Conservation (phyloP, 1,140 invertebrate species). For the Atta colombica region DNA sequence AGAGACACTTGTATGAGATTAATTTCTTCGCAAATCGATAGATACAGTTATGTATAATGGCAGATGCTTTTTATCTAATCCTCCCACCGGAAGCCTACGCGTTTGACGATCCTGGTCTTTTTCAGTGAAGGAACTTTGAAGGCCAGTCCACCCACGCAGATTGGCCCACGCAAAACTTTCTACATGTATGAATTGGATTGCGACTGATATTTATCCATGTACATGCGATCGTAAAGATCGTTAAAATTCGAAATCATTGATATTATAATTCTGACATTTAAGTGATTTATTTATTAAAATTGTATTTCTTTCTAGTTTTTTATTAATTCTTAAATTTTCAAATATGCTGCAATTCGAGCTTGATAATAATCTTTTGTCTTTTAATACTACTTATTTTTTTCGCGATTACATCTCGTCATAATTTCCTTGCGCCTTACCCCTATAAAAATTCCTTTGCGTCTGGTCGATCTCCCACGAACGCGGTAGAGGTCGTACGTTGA, state of each 20-base stretch:
- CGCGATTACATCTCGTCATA: slow-evolving; percentile 15
- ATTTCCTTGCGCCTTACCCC: neutral
- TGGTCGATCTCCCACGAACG: neutral
- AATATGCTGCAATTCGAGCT: no score
- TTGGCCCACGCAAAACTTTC: slow-evolving; percentile 66
- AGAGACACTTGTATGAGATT: neutral
- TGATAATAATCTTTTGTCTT: neutral
- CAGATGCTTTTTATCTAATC: slow-evolving; percentile 68
- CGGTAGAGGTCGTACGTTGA: slow-evolving; percentile 64
- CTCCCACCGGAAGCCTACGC: slow-evolving; percentile 72
- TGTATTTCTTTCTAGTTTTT: neutral
- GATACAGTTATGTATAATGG: slow-evolving; percentile 66
- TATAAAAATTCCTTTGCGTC: slow-evolving; percentile 21
- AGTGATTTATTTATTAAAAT: slow-evolving; percentile 4
- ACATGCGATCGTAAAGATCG: neutral
- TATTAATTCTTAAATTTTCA: neutral
- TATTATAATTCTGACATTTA: slow-evolving; percentile 15
- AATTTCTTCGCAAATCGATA: slow-evolving; percentile 16
- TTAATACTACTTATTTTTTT: neutral
- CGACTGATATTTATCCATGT: slow-evolving; percentile 14
- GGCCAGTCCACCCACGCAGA: slow-evolving; percentile 72
- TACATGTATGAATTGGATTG: neutral
- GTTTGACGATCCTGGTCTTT: slow-evolving; percentile 63
- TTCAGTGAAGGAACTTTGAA: slow-evolving; percentile 76
- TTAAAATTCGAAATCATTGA: slow-evolving; percentile 1